A percentile compares a stretch with the other conserved stretches of the same genome.
Evolutionary conservation across 2,113 vertebrate species (phyloP).

Genomic region (Pangasianodon gigas): DNA sequence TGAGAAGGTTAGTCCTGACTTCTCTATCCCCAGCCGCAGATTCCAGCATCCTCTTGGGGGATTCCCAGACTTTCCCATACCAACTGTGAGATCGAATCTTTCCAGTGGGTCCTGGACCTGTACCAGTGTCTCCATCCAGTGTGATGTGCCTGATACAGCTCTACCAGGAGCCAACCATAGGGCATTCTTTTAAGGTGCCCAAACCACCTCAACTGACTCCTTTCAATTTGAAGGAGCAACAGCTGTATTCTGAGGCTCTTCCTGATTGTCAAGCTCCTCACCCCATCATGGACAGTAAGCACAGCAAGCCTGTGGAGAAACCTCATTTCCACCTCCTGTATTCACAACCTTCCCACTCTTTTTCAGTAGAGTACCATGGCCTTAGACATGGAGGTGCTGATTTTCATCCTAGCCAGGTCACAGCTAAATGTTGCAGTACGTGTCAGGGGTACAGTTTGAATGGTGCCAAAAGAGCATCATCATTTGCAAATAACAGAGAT

Average conservation of each 20-base stretch:
- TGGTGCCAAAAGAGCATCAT: background rate
- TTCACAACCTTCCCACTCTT: background rate
- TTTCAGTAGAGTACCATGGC: background rate
- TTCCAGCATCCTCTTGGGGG: background rate
- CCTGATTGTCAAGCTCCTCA: background rate
- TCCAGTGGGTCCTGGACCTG: background rate
- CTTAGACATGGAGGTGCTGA: background rate
- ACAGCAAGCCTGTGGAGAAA: background rate
- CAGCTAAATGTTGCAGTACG: background rate
- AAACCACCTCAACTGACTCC: background rate
- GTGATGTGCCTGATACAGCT: background rate
- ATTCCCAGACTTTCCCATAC: background rate
- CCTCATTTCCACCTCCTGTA: background rate
- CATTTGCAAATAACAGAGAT: background rate
- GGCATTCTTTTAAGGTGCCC: background rate
- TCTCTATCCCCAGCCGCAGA: background rate
- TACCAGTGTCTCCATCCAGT: background rate
- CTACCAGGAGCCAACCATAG: background rate
- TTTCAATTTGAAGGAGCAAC: background rate
- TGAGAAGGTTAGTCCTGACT: background rate
- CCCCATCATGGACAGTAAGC: background rate
- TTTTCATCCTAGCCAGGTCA: background rate
- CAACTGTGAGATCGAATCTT: background rate
- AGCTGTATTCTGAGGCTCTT: background rate
- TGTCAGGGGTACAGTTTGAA: background rate